Evolutionary conservation across 2,888 invertebrate species (phyloP).

Genomic region (Andrena camellia): DNA sequence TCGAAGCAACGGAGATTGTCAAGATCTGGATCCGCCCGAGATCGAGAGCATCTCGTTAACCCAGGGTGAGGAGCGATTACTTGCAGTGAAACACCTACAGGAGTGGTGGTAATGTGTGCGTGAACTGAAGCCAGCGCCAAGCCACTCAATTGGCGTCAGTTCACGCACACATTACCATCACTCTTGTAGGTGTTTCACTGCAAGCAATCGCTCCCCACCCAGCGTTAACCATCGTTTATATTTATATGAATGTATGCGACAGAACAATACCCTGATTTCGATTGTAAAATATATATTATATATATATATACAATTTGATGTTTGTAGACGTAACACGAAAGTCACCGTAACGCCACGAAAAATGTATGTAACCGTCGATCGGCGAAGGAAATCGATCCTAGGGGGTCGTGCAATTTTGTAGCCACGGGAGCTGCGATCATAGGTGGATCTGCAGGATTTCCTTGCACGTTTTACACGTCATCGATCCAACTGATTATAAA

Average conservation of each 20-base stretch:
- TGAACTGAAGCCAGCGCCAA: too few species aligned
- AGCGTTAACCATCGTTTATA: slow-evolving; percentile 28
- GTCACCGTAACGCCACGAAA: slow-evolving; percentile 42
- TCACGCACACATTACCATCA: too few species aligned
- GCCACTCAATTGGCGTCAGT: too few species aligned
- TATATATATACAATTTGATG: slow-evolving; percentile 55
- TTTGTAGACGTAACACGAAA: slow-evolving; percentile 60
- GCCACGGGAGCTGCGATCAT: slow-evolving; percentile 14
- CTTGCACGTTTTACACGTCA: neutral
- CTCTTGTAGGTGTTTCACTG: too few species aligned
- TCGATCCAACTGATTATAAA: neutral
- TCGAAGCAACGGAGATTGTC: slow-evolving; percentile 1
- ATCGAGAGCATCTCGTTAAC: neutral
- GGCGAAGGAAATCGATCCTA: slow-evolving; percentile 10
- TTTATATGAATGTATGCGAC: slow-evolving; percentile 21
- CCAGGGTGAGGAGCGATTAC: too few species aligned
- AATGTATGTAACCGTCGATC: slow-evolving; percentile 37
- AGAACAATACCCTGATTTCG: slow-evolving; percentile 58
- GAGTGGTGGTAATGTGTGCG: too few species aligned
- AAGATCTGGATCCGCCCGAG: slow-evolving; percentile 2
- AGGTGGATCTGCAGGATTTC: neutral
- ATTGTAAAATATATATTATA: slow-evolving; percentile 52
- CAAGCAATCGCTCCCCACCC: too few species aligned
- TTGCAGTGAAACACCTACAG: too few species aligned
- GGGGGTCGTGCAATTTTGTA: slow-evolving; percentile 35